Conservation (phyloP, 1,140 invertebrate genomes). For the Atta colombica region DNA sequence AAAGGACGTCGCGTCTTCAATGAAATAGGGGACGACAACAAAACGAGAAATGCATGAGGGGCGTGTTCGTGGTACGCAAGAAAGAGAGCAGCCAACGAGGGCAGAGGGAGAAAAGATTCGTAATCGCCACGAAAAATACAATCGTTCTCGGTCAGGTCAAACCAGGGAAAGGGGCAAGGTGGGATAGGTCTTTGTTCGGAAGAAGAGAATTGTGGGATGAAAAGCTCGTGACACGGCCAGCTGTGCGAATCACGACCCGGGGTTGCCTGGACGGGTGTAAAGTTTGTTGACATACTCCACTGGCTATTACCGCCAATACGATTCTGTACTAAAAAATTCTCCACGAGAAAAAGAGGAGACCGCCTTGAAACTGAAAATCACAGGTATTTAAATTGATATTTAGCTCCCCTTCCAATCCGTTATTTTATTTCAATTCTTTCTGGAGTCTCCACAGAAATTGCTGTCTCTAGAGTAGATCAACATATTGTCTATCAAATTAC, state of each 20-base stretch:
- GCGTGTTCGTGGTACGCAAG: not conserved
- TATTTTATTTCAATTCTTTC: not conserved
- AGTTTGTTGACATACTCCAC: conserved; percentile 72
- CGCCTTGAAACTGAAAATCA: not conserved
- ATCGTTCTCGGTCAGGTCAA: conserved; percentile 15
- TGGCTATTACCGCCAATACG: conserved; percentile 55
- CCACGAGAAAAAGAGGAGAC: not conserved
- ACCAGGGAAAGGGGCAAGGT: conserved; percentile 25
- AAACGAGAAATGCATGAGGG: not conserved
- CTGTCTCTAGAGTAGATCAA: not conserved
- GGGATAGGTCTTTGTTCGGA: conserved; percentile 74
- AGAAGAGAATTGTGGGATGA: conserved; percentile 62
- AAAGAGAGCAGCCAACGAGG: not conserved
- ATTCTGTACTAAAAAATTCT: conserved; percentile 27
- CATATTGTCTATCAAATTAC: not conserved
- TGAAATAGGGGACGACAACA: not conserved
- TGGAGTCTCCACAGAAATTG: too few species aligned
- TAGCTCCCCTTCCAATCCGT: too few species aligned
- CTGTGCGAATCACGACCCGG: conserved; percentile 73
- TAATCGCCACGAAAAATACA: conserved; percentile 50
- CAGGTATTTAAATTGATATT: not conserved
- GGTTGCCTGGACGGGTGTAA: conserved; percentile 63
- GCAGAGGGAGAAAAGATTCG: not conserved
- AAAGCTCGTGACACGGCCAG: conserved; percentile 78
- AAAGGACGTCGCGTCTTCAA: not conserved